Base-by-base conservation (phyloP, 2,888 invertebrate species). In the Caenorhabditis sinica region DNA sequence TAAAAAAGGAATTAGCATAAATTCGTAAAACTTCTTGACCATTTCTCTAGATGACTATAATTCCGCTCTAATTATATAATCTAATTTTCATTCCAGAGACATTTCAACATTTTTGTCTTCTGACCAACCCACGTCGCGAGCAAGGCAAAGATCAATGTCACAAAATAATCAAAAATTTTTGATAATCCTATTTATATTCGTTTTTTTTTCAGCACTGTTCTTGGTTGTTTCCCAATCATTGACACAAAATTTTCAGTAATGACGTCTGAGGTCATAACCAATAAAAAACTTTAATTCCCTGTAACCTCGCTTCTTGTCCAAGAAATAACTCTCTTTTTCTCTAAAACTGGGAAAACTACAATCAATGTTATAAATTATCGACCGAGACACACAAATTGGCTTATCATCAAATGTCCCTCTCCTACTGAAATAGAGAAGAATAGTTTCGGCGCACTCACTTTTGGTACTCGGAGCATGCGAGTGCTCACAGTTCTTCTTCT, bases 341-440 rank as follows among this genome's bases (percentile, higher is more conserved):
- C 28, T 33, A n/a, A n/a, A 56, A 33, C 53, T 51, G 23, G 15
- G 36, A 43, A 65, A 53, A 71, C 63, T 72, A 51, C 65, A 65
- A 25, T 30, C 28, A 51, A 28, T 43, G 49, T 66, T 71, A 65
- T 83, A 71, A 71, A 74, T 74, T 74, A 81, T 81, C 74, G 74
- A 81, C 61, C 74, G 74, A 68, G 36, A 74, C 72, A 68, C 79
- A 58, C 63, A 68, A 68, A 68, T 81, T 74, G 81, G 73, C 81
- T 81, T 81, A 74, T 81, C 81, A 63, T 49, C 25, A 49, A 30
- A n/a, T 33, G 23, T 17, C 17, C 25, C 33, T 33, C 61, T 49
- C 65, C 53, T 51, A 63, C 36, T 43, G 40, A 63, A 60, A 51
- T 30, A 36, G 43, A 65, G 65, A 53, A 8, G 36, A 68, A 49